These are phyloP conservation scores for Atherix ibis DNA, from an alignment of 2,888 invertebrate genomes.

Conservation along the genomic window DNA sequence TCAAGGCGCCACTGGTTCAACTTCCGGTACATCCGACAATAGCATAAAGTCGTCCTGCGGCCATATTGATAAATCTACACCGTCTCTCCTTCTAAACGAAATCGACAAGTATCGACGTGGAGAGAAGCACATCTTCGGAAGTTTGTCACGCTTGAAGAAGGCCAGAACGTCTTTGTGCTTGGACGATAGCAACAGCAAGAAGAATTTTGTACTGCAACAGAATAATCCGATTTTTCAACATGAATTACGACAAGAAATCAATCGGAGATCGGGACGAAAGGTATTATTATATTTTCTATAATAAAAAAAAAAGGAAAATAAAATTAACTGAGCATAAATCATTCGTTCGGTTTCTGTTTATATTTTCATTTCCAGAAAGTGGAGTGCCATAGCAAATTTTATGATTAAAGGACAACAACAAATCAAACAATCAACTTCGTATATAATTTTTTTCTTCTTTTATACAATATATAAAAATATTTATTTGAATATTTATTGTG, in stretches of 20 bases:
- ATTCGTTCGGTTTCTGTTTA: background rate
- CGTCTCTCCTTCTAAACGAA: conserved; percentile 8
- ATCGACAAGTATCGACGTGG: conserved; percentile 11
- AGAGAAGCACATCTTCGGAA: conserved; percentile 16
- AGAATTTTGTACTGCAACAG: conserved; percentile 6
- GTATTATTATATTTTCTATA: too few species aligned
- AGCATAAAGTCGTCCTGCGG: conserved; percentile 10
- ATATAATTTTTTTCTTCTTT: too few species aligned
- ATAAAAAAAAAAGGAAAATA: background rate
- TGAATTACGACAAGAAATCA: conserved; percentile 8
- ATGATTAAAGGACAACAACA: background rate
- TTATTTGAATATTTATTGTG: too few species aligned
- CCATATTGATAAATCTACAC: conserved; percentile 3
- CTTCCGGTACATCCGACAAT: conserved; percentile 9
- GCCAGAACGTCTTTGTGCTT: conserved; percentile 12
- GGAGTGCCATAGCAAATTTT: conserved; percentile 1
- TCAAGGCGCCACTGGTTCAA: conserved; percentile 10
- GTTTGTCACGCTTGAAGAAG: conserved; percentile 16
- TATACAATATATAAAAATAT: too few species aligned
- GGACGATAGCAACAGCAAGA: conserved; percentile 10
- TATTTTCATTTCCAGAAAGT: background rate
- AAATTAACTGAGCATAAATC: background rate
- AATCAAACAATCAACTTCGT: too few species aligned
- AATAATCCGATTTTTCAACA: conserved; percentile 9
- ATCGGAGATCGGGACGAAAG: conserved; percentile 8